phyloP scores from a whole-genome alignment of 2,113 vertebrate species.

The Notothenia coriiceps region DNA sequence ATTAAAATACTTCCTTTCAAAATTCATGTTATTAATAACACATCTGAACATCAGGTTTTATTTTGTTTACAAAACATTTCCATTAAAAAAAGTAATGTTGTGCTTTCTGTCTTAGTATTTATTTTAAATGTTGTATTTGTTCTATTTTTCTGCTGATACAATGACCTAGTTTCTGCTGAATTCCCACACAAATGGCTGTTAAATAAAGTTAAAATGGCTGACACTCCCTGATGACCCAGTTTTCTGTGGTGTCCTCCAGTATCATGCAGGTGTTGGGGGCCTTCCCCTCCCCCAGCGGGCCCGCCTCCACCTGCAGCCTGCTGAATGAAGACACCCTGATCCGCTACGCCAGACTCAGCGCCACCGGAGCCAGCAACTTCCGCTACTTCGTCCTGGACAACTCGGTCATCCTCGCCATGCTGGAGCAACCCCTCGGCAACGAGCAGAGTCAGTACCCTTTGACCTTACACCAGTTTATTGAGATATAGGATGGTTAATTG shows the following conservation, averaged over 20 bases:
- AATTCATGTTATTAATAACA: background rate
- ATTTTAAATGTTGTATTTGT: background rate
- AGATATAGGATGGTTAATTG: background rate
- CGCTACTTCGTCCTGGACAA: conserved; percentile 97
- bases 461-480: background rate
- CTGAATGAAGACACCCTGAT: conserved; percentile 95
- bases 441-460: conserved; percentile 91
- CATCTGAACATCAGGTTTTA: background rate
- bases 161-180: conserved; percentile 3
- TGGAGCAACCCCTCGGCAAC: conserved; percentile 97
- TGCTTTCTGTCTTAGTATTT: background rate
- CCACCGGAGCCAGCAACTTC: conserved; percentile 92
- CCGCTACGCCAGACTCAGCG: conserved; percentile 92
- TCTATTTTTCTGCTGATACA: conserved; percentile 16
- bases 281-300: conserved; percentile 95
- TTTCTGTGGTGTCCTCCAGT: conserved; percentile 77
- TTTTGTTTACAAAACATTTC: background rate
- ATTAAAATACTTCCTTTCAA: background rate
- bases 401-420: conserved; percentile 95
- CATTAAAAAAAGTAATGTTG: background rate
- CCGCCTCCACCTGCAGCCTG: conserved; percentile 96
- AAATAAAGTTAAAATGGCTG: background rate
- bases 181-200: background rate
- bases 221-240: conserved; percentile 24
- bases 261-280: conserved; percentile 97